phyloP scores from a whole-genome alignment of 2,113 vertebrate genomes.

The Tupaia tana region DNA sequence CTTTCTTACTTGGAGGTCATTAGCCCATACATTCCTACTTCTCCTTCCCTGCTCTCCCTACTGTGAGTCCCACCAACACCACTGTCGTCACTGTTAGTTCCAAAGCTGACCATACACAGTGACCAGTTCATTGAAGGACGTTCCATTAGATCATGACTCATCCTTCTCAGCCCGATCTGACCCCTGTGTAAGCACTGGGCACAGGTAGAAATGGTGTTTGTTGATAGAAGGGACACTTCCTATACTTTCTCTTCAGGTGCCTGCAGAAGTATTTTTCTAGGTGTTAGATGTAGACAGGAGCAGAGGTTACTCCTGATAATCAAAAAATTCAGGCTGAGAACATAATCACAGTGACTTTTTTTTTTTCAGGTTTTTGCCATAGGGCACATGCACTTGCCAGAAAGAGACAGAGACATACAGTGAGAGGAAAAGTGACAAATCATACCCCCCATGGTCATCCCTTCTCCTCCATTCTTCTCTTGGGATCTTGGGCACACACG shows the following conservation, averaged over 20 bases:
- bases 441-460: too few species aligned
- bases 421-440: too few species aligned
- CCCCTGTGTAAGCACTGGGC: background rate
- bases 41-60: background rate
- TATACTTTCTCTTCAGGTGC: background rate
- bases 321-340: background rate
- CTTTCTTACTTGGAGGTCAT: background rate
- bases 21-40: background rate
- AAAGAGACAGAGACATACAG: too few species aligned
- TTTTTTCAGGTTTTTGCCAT: too few species aligned
- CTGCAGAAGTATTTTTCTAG: background rate
- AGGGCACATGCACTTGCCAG: too few species aligned
- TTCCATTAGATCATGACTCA: background rate
- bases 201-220: background rate
- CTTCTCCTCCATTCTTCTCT: too few species aligned
- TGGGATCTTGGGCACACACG: too few species aligned
- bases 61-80: background rate
- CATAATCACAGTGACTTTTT: background rate
- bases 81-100: background rate
- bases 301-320: background rate
- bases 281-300: background rate
- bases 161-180: background rate
- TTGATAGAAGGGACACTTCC: background rate
- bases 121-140: background rate
- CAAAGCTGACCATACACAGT: background rate